Evolutionary conservation across 1,140 invertebrate genomes (phyloP).

Genomic region (Andricus grossulariae): DNA sequence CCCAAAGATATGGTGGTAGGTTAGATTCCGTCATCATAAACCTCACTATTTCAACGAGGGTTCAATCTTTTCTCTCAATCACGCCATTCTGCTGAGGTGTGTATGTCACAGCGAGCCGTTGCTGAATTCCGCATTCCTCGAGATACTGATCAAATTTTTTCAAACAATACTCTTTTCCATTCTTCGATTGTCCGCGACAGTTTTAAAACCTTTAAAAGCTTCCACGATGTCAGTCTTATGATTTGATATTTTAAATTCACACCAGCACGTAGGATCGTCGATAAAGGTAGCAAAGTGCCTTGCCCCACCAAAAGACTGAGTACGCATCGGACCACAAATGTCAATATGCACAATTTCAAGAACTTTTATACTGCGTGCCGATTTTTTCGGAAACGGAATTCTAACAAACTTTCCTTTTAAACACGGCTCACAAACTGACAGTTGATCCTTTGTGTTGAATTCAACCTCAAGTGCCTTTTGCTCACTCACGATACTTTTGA

Average conservation of each 20-base stretch:
- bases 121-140: constrained; percentile 10
- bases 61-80: background rate
- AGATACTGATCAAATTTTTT: background rate
- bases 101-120: constrained; percentile 37
- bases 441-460: background rate
- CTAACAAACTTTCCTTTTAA: background rate
- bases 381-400: constrained; percentile 10
- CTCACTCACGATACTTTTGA: background rate
- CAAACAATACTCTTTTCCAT: constrained; percentile 37
- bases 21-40: background rate
- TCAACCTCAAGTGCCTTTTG: background rate
- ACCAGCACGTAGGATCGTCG: constrained; percentile 27
- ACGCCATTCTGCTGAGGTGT: background rate
- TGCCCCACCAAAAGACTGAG: constrained; percentile 37
- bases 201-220: constrained; percentile 17
- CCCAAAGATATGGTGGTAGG: background rate
- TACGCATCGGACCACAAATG: constrained; percentile 53
- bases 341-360: constrained; percentile 46
- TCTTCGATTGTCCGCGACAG: constrained; percentile 31
- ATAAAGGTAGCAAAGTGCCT: constrained; percentile 45
- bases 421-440: background rate
- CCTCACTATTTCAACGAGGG: constrained; percentile 19
- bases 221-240: constrained; percentile 19
- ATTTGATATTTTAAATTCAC: constrained; percentile 24
- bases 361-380: background rate